Evolutionary conservation across 2,113 vertebrate genomes (phyloP), one percentile per base, ranked within the genome.

Genomic region (Leptobrachium ailaonicum): DNA sequence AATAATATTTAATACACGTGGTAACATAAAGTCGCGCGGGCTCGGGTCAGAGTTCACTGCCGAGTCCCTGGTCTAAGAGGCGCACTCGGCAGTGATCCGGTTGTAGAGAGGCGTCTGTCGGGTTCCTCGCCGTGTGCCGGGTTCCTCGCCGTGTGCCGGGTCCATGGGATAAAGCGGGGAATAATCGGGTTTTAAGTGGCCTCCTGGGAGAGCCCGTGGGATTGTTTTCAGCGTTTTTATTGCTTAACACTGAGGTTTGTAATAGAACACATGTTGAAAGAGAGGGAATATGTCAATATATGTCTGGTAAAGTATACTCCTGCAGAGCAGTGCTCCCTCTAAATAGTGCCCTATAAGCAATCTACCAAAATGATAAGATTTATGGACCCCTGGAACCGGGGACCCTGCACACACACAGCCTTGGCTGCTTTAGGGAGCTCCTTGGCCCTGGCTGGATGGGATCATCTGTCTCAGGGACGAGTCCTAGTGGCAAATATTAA

Each of bases 291-390:
- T 63, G 63, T 71, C 56, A 71, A 44, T 78, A 62, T 70, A 7
- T 62, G 20, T 13, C 54, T 62, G 67, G 42, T 47, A 58, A 41
- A 78, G 62, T 13, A 71, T 78, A 78, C 54, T 71, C 56, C 56
- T 60, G 53, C 20, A 77, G 41, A 7, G 64, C 75, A 67, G 58
- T 66, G 44, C 50, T 69, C 45, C 41, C 43, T 77, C 41, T 43
- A 60, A 67, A 50, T 54, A 40, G 42, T 58, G 8, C 75, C 71
- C n/a, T 71, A 32, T 60, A 79, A 79, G 68, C 32, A 75, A 81
- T 81, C 79, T 68, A 32, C 50, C 20, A 20, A 13, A 73, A 67
- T 73, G 79, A 81, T 75, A 81, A 81, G 71, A 69, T 81, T 74
- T 81, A 81, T 80, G 53, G 64, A 14, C 41, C 54, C 71, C 64